These are phyloP conservation scores for Eilema depressum DNA, from an alignment of 2,888 invertebrate species.

Conservation along the genomic window DNA sequence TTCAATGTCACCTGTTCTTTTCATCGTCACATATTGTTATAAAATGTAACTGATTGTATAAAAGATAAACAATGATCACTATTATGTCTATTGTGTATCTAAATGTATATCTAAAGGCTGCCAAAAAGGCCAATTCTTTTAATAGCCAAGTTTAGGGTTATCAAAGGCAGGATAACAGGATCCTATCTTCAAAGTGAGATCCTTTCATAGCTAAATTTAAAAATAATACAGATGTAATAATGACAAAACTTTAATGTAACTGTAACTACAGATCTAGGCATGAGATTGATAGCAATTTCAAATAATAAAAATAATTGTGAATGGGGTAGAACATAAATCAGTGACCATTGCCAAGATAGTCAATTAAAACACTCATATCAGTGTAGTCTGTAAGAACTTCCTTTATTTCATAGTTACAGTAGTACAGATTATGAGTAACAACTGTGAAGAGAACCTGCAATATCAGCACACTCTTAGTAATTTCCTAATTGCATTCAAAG, in stretches of 20 bases:
- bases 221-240: no score
- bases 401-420: background rate
- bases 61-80: background rate
- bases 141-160: background rate
- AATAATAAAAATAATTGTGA: background rate
- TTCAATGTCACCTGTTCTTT: slow-evolving; percentile 15
- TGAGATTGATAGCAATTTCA: background rate
- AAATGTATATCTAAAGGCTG: background rate
- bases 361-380: background rate
- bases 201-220: background rate
- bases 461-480: no score
- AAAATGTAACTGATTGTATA: slow-evolving; percentile 13
- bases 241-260: no score
- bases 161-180: background rate
- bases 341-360: background rate
- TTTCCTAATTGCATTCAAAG: no score
- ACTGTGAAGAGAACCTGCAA: no score
- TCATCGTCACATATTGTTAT: slow-evolving; percentile 3
- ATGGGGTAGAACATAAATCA: no score
- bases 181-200: background rate
- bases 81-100: background rate
- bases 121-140: background rate
- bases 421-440: background rate
- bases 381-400: background rate
- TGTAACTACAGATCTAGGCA: background rate